Conservation (phyloP, 2,113 vertebrate genomes). For the Todiramphus chloris region DNA sequence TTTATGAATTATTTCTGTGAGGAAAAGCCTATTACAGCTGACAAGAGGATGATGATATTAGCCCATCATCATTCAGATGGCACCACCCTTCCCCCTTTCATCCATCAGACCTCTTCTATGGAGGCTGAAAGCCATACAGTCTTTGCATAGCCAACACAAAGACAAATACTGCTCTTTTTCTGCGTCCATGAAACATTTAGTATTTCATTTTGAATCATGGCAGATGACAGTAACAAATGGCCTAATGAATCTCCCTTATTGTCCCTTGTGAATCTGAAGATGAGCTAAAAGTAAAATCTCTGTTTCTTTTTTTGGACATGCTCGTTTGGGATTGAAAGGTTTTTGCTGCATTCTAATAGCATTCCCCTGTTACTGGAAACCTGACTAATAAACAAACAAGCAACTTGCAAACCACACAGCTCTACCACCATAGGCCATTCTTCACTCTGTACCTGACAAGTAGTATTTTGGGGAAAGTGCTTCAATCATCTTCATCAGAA, state of each 20-base stretch:
- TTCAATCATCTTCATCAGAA: neutral
- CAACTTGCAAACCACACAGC: neutral
- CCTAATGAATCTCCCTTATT: constrained; percentile 99
- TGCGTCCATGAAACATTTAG: constrained; percentile 99
- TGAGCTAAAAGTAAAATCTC: constrained; percentile 84
- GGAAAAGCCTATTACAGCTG: constrained; percentile 99
- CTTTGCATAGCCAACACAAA: constrained; percentile 91
- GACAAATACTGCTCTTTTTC: constrained; percentile 98
- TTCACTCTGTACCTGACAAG: neutral
- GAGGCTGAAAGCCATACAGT: constrained; percentile 80
- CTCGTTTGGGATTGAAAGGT: constrained; percentile 44
- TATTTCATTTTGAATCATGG: constrained; percentile 99
- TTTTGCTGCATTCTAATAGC: constrained; percentile 31
- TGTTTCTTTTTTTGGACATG: constrained; percentile 61
- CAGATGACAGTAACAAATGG: constrained; percentile 98
- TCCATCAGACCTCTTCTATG: constrained; percentile 91
- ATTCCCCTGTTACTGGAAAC: constrained; percentile 25
- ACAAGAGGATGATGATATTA: constrained; percentile 99
- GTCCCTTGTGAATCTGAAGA: constrained; percentile 89
- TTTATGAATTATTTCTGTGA: constrained; percentile 99
- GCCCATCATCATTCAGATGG: constrained; percentile 99
- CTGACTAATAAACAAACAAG: constrained; percentile 59
- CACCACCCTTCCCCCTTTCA: constrained; percentile 94
- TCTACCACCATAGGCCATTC: neutral
- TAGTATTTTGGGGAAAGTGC: neutral